A percentile compares a stretch with the other conserved stretches of the same genome.
Evolutionary conservation across 2,797 vertebrate genomes (phyloP).

Genomic region (Apogon talboti): DNA sequence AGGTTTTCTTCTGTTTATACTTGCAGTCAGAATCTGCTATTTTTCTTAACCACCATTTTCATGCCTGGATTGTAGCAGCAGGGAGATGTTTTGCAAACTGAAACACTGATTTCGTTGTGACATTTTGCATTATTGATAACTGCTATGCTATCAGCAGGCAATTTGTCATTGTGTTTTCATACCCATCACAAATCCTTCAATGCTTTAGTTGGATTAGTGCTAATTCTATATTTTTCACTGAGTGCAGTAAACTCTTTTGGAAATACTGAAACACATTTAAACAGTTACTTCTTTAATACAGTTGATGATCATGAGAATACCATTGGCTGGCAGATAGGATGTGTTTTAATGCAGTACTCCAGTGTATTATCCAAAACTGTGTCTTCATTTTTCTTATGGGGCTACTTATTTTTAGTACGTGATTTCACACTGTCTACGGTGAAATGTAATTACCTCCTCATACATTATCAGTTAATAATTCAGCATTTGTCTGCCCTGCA

Average conservation of each 20-base stretch:
- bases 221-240: too few species aligned
- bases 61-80: not conserved
- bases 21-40: too few species aligned
- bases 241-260: too few species aligned
- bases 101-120: conserved; percentile 12
- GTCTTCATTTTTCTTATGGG: conserved; percentile 19
- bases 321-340: too few species aligned
- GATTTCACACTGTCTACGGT: conserved; percentile 38
- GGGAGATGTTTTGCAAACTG: not conserved
- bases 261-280: too few species aligned
- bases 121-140: conserved; percentile 44
- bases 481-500: conserved; percentile 55
- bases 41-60: too few species aligned
- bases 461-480: conserved; percentile 74
- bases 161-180: conserved; percentile 38
- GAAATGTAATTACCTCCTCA: conserved; percentile 72
- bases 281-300: too few species aligned
- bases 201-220: not conserved
- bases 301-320: too few species aligned
- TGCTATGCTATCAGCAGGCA: conserved; percentile 41
- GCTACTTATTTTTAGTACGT: conserved; percentile 62
- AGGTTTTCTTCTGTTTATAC: too few species aligned
- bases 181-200: not conserved
- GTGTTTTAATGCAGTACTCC: not conserved
- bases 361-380: conserved; percentile 22